A percentile compares a stretch with the other conserved stretches of the same genome.
These are phyloP conservation scores for Euschistus heros DNA, from an alignment of 1,140 invertebrate species.

Conservation along the genomic window DNA sequence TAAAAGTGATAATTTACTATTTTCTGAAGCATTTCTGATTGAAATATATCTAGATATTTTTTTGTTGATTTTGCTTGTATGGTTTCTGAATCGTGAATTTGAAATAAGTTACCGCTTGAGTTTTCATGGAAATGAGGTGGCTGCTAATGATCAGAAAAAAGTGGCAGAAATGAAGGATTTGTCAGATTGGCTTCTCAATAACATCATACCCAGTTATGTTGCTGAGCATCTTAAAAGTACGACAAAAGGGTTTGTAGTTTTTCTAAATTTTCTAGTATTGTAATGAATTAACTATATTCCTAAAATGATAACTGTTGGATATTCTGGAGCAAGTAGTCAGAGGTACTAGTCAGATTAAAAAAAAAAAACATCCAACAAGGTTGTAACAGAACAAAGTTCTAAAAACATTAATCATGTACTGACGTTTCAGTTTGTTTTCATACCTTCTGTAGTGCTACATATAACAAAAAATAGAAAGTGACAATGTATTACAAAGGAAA, in stretches of 20 bases:
- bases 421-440: too few relatives aligned
- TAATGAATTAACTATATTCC: too few relatives aligned
- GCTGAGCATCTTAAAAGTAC: slow-evolving; percentile 85
- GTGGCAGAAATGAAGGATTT: slow-evolving; percentile 86
- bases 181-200: slow-evolving; percentile 90
- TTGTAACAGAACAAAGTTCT: too few relatives aligned
- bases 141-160: slow-evolving; percentile 68
- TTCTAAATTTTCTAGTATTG: background rate
- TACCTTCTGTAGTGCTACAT: too few relatives aligned
- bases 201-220: slow-evolving; percentile 91
- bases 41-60: slow-evolving; percentile 74
- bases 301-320: too few relatives aligned
- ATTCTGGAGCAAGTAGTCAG: too few relatives aligned
- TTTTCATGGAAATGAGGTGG: slow-evolving; percentile 85
- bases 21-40: slow-evolving; percentile 39
- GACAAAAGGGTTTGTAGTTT: slow-evolving; percentile 36
- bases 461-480: too few relatives aligned
- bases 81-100: slow-evolving; percentile 86
- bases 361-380: too few relatives aligned
- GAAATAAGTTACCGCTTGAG: slow-evolving; percentile 87
- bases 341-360: too few relatives aligned
- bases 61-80: slow-evolving; percentile 71
- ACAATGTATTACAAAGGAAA: too few relatives aligned
- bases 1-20: too few relatives aligned
- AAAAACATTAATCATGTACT: too few relatives aligned